Evolutionary conservation across 2,113 vertebrate genomes (phyloP).

Genomic region (Nicator chloris): DNA sequence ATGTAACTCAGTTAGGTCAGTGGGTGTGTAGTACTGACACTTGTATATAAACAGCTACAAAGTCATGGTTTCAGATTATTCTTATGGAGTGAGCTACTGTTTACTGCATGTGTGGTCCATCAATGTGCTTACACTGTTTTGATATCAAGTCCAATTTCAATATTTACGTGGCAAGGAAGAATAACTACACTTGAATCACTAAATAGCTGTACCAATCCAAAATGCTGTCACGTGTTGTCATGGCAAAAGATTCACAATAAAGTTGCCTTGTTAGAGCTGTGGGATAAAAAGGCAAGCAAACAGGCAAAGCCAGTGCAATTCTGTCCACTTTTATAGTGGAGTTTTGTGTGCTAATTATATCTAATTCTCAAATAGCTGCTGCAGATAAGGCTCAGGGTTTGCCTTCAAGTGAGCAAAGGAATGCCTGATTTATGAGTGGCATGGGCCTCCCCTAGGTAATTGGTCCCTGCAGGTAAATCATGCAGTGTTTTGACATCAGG

Average conservation of each 20-base stretch:
- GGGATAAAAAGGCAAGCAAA: too few species aligned
- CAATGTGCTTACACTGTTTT: background rate
- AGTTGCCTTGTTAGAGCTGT: background rate
- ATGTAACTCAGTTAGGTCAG: background rate
- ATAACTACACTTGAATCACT: background rate
- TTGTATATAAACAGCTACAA: background rate
- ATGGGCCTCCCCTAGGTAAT: background rate
- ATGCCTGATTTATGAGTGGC: background rate
- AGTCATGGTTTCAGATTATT: background rate
- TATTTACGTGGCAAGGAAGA: background rate
- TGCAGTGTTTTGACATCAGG: background rate
- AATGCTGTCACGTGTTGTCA: background rate
- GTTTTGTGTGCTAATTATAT: too few species aligned
- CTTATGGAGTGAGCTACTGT: background rate
- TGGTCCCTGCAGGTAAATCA: background rate
- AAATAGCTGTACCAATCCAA: background rate
- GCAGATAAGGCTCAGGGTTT: background rate
- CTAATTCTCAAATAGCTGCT: background rate
- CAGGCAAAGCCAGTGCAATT: too few species aligned
- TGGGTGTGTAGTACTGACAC: background rate
- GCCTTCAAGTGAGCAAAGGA: background rate
- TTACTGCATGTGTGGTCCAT: background rate
- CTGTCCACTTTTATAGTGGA: too few species aligned
- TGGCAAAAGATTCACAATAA: background rate
- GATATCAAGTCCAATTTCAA: background rate